These are phyloP conservation scores for Lepus europaeus DNA, from an alignment of 2,113 vertebrate genomes.

Conservation along the genomic window DNA sequence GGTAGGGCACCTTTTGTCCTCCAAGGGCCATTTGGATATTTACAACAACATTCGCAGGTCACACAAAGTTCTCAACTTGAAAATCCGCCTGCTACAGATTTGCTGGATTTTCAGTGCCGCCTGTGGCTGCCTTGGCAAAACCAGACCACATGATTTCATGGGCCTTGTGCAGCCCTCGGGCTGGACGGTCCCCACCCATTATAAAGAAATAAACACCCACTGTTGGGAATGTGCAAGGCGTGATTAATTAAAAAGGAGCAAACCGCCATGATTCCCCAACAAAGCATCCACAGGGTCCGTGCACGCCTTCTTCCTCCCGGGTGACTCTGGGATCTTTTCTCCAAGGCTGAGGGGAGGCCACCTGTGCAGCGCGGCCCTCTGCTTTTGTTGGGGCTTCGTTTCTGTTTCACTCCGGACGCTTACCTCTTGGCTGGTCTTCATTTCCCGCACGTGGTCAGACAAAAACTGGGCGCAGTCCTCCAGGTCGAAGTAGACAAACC, in stretches of 20 bases:
- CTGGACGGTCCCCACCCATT: too few relatives aligned
- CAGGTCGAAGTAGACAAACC: constrained; percentile 86
- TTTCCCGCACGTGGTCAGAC: constrained; percentile 80
- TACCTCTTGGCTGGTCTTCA: constrained; percentile 84
- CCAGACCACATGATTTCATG: too few relatives aligned
- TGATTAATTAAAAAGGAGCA: neutral
- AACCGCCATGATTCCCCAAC: neutral
- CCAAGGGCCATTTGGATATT: too few relatives aligned
- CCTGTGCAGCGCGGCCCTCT: neutral
- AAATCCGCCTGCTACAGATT: too few relatives aligned
- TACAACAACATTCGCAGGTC: too few relatives aligned
- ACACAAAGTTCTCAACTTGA: too few relatives aligned
- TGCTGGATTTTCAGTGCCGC: too few relatives aligned
- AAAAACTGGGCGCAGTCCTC: constrained; percentile 84
- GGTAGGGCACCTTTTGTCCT: too few relatives aligned
- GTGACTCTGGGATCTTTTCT: neutral
- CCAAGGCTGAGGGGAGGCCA: neutral
- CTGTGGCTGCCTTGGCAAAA: too few relatives aligned
- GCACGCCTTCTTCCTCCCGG: neutral
- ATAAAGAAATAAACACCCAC: neutral
- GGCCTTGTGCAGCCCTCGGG: too few relatives aligned
- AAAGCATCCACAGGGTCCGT: neutral
- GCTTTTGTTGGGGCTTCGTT: neutral
- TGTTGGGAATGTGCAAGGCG: neutral
- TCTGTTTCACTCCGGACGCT: neutral